Conservation (phyloP, 2,888 invertebrate species). For the Tenthredo notha region DNA sequence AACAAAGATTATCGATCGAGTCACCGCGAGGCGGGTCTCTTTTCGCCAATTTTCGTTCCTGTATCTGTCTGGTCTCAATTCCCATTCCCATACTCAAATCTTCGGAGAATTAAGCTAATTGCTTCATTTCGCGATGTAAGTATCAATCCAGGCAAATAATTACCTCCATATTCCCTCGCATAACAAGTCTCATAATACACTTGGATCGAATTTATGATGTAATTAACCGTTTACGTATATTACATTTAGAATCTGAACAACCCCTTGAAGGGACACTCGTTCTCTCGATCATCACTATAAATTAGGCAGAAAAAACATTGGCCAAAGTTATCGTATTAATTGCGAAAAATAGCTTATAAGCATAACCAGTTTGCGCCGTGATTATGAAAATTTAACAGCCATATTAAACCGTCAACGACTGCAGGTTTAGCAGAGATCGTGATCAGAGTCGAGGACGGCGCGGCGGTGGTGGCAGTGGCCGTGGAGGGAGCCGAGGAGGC, state of each 20-base stretch:
- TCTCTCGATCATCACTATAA: not conserved
- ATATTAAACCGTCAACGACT: not conserved
- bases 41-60: constrained; percentile 31
- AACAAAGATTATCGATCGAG: constrained; percentile 49
- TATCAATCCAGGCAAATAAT: not conserved
- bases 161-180: not conserved
- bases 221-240: not conserved
- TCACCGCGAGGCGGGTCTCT: constrained; percentile 44
- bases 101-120: constrained; percentile 1
- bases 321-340: not conserved
- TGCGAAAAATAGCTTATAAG: not conserved
- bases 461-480: constrained; percentile 74
- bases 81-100: not conserved
- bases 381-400: not conserved
- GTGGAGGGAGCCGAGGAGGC: constrained; percentile 66
- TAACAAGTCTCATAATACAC: not conserved
- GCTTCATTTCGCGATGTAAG: constrained; percentile 17
- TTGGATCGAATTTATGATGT: not conserved
- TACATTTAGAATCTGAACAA: not conserved
- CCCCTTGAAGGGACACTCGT: not conserved
- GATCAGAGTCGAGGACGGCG: constrained; percentile 69
- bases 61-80: not conserved
- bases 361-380: constrained; percentile 8
- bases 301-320: not conserved
- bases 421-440: constrained; percentile 71